Evolutionary conservation across 2,797 vertebrate genomes (phyloP).

Genomic region (Pogonophryne albipinna): DNA sequence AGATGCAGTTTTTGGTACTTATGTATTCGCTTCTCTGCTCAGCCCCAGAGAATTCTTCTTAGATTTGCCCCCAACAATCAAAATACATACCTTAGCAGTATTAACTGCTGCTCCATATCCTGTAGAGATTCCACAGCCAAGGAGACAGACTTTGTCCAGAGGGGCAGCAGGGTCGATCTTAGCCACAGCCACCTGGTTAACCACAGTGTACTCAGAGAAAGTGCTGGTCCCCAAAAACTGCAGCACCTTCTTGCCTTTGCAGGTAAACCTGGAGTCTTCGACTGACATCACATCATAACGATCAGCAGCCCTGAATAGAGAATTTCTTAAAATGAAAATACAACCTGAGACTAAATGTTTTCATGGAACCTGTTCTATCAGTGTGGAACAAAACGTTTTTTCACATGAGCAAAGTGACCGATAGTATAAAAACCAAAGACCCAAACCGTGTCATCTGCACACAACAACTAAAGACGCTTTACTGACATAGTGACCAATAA

Average conservation of each 20-base stretch:
- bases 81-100: constrained; percentile 77
- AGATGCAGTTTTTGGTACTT: no score
- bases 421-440: background rate
- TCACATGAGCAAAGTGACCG: background rate
- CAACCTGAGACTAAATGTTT: background rate
- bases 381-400: background rate
- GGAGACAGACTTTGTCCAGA: constrained; percentile 94
- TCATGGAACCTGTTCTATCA: background rate
- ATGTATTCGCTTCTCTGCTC: no score
- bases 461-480: background rate
- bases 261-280: constrained; percentile 88
- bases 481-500: background rate
- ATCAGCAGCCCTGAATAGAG: constrained; percentile 63
- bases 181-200: constrained; percentile 90
- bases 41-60: no score
- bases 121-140: constrained; percentile 93
- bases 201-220: constrained; percentile 94
- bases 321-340: background rate
- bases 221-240: constrained; percentile 96
- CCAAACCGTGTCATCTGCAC: background rate
- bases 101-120: constrained; percentile 95
- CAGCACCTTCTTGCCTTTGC: constrained; percentile 90
- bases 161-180: constrained; percentile 92
- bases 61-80: no score
- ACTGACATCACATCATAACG: constrained; percentile 83